Conservation (phyloP, 2,797 vertebrate species). For the Botia almorhae region DNA sequence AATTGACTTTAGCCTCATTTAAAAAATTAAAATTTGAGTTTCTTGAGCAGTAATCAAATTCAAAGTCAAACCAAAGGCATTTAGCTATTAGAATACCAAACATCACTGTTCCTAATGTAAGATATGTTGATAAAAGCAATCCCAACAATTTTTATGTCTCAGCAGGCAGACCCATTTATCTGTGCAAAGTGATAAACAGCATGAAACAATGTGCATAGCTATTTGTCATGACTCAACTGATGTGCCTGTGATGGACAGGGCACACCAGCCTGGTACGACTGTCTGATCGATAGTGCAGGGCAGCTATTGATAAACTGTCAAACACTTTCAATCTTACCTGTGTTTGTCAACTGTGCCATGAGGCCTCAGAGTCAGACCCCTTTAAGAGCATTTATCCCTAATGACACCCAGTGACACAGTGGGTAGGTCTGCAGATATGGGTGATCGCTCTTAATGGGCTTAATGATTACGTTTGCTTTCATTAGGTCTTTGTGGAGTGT, state of each 20-base stretch:
- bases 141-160: neutral
- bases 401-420: slow-evolving; percentile 34
- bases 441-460: slow-evolving; percentile 51
- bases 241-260: slow-evolving; percentile 32
- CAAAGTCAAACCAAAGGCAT: neutral
- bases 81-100: slow-evolving; percentile 4
- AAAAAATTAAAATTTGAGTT: neutral
- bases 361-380: slow-evolving; percentile 49
- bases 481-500: slow-evolving; percentile 47
- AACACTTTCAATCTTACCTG: slow-evolving; percentile 54
- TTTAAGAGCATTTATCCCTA: slow-evolving; percentile 48
- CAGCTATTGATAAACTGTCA: slow-evolving; percentile 60
- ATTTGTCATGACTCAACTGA: slow-evolving; percentile 25
- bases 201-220: slow-evolving; percentile 5
- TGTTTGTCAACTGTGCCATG: slow-evolving; percentile 56
- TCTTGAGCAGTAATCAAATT: neutral
- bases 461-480: slow-evolving; percentile 59
- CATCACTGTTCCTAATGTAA: neutral
- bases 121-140: slow-evolving; percentile 16
- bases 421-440: slow-evolving; percentile 50
- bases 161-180: slow-evolving; percentile 19
- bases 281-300: slow-evolving; percentile 52
- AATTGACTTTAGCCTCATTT: neutral
- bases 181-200: slow-evolving; percentile 35
- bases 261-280: slow-evolving; percentile 20